A percentile compares a stretch with the other conserved stretches of the same genome.
Conservation (phyloP, 2,888 invertebrate genomes). For the Petrophora chlorosata region DNA sequence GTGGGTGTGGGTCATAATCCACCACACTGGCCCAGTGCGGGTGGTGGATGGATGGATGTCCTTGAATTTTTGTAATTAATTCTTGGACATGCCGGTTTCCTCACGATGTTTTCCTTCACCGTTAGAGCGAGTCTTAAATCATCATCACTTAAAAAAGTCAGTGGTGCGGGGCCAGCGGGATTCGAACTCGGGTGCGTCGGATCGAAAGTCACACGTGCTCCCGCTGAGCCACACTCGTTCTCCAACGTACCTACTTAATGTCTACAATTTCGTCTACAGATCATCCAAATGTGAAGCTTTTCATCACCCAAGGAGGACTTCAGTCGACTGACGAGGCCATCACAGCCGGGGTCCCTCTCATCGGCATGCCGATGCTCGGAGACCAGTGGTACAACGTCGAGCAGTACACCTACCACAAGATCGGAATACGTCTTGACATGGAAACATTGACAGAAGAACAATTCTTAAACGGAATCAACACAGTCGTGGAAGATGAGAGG, state of each 20-base stretch:
- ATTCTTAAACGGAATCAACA: constrained; percentile 39
- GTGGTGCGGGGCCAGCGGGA: too few relatives aligned
- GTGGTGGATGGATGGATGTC: too few relatives aligned
- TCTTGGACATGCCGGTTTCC: too few relatives aligned
- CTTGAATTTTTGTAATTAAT: too few relatives aligned
- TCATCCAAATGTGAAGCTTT: constrained; percentile 65
- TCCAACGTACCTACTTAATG: background rate
- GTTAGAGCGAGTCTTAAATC: too few relatives aligned
- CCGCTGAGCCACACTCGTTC: background rate
- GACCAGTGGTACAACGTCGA: constrained; percentile 60
- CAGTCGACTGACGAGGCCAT: constrained; percentile 66
- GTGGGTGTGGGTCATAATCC: too few relatives aligned
- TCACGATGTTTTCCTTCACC: too few relatives aligned
- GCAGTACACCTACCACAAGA: constrained; percentile 41
- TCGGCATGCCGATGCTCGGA: constrained; percentile 55
- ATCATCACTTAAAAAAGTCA: too few relatives aligned
- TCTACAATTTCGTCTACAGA: constrained; percentile 28
- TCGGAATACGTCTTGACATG: constrained; percentile 49
- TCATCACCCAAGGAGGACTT: constrained; percentile 64
- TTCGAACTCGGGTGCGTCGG: too few relatives aligned
- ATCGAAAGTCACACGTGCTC: too few relatives aligned
- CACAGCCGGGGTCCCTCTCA: constrained; percentile 51
- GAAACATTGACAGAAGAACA: constrained; percentile 40
- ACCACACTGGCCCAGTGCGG: too few relatives aligned
- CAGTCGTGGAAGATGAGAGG: constrained; percentile 33